Conservation (phyloP, 2,888 invertebrate genomes). For the Mythimna albipuncta region DNA sequence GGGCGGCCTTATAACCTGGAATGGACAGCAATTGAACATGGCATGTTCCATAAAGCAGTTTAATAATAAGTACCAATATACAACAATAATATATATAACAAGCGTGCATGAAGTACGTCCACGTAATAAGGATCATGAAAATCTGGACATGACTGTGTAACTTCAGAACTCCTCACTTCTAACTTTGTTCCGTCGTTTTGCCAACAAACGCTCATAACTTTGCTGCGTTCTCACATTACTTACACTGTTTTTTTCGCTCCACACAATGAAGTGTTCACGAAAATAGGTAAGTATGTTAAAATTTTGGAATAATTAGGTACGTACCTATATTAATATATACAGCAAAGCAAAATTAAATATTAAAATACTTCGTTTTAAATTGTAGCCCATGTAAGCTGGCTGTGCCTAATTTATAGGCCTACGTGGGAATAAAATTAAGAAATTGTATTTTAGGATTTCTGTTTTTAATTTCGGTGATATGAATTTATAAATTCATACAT, state of each 20-base stretch:
- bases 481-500: neutral
- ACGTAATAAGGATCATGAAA: constrained; percentile 11
- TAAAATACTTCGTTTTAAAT: neutral
- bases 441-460: neutral
- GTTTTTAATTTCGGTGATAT: neutral
- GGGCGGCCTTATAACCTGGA: too few species aligned
- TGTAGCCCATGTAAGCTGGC: neutral
- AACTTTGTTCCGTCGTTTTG: constrained; percentile 29
- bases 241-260: neutral
- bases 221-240: constrained; percentile 1
- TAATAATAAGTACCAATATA: too few species aligned
- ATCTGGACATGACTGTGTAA: constrained; percentile 19
- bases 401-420: constrained; percentile 8
- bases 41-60: too few species aligned
- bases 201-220: constrained; percentile 30
- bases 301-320: neutral
- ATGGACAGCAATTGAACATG: too few species aligned
- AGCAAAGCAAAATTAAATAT: too few species aligned
- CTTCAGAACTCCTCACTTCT: constrained; percentile 23
- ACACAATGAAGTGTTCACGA: neutral
- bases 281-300: neutral
- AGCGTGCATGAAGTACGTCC: neutral
- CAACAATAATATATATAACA: neutral
- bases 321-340: neutral
- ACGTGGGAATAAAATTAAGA: neutral